Evolutionary conservation across 1,140 invertebrate genomes (phyloP).

Genomic region (Drosophila equinoxialis): DNA sequence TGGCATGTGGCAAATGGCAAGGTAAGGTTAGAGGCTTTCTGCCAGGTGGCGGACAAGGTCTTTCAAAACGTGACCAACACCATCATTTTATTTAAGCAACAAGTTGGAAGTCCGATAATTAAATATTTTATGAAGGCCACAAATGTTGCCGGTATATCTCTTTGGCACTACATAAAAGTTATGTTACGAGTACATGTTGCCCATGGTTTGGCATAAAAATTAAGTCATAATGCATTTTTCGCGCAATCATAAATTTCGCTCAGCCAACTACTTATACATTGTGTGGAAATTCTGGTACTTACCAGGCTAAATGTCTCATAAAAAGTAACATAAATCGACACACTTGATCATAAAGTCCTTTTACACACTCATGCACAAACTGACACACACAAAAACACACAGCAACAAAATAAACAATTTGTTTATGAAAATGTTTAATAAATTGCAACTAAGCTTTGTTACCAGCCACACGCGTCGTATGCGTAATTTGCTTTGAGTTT

Average conservation of each 20-base stretch:
- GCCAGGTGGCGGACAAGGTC: constrained; percentile 14
- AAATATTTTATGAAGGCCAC: constrained; percentile 54
- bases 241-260: constrained; percentile 48
- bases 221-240: constrained; percentile 73
- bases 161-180: constrained; percentile 70
- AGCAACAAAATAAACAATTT: constrained; percentile 77
- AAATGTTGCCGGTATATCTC: constrained; percentile 45
- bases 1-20: constrained; percentile 43
- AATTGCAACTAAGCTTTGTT: constrained; percentile 70
- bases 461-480: constrained; percentile 51
- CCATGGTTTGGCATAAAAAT: constrained; percentile 56
- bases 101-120: constrained; percentile 36
- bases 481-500: constrained; percentile 64
- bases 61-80: constrained; percentile 7
- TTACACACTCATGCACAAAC: background rate
- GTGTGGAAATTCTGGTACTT: constrained; percentile 27
- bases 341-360: constrained; percentile 63
- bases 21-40: constrained; percentile 19
- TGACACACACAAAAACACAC: background rate
- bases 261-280: constrained; percentile 48
- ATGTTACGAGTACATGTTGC: constrained; percentile 46
- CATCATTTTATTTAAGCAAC: constrained; percentile 33
- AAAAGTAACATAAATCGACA: constrained; percentile 67
- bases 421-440: constrained; percentile 66
- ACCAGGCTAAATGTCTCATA: constrained; percentile 48